Conservation (phyloP, 2,888 invertebrate species). For the Cacoxenus indagator region DNA sequence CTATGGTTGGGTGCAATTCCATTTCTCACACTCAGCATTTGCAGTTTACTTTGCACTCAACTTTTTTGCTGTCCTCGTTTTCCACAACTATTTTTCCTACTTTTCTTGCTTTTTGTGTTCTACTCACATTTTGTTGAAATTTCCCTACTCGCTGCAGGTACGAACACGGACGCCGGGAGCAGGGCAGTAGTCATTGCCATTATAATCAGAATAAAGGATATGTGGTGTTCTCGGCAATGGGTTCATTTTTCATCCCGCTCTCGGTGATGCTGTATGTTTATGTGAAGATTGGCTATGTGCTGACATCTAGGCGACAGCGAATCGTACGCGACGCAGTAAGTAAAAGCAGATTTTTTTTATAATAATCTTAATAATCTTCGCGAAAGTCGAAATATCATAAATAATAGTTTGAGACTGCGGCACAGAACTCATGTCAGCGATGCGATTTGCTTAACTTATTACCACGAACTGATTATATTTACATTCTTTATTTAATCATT, state of each 20-base stretch:
- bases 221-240: conserved; percentile 95
- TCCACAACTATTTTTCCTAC: background rate
- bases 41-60: background rate
- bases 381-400: background rate
- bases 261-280: conserved; percentile 97
- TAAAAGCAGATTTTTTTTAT: too few species aligned
- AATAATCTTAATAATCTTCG: background rate
- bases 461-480: background rate
- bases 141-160: conserved; percentile 73
- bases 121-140: background rate
- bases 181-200: conserved; percentile 79
- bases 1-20: conserved; percentile 2
- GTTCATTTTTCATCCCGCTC: conserved; percentile 96
- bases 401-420: background rate
- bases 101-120: conserved; percentile 12
- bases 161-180: conserved; percentile 76
- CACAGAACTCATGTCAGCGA: background rate
- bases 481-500: background rate
- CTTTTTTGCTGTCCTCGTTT: background rate
- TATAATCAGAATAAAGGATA: conserved; percentile 94
- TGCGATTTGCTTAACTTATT: conserved; percentile 5
- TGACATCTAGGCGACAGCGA: conserved; percentile 83
- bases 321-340: conserved; percentile 74
- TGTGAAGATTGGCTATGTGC: conserved; percentile 87
- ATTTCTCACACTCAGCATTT: background rate